A percentile compares a stretch with the other conserved stretches of the same genome.
Evolutionary conservation across 2,888 invertebrate species (phyloP).

Genomic region (Bimastos eiseni): DNA sequence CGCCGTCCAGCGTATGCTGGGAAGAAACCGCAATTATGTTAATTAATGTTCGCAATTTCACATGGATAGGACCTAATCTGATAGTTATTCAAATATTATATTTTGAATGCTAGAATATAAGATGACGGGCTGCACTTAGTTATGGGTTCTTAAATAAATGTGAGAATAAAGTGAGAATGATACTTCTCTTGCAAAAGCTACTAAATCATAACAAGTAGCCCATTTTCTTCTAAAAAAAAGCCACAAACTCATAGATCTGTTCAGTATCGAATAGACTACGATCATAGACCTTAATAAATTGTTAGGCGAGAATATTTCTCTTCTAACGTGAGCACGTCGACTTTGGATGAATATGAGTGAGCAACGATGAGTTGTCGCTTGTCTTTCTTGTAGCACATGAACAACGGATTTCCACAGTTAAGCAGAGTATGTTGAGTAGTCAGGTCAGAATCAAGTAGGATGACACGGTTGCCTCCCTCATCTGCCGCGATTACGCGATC

Average conservation of each 20-base stretch:
- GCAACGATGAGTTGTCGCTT: not conserved
- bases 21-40: too few relatives aligned
- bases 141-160: too few relatives aligned
- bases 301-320: not conserved
- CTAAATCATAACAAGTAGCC: too few relatives aligned
- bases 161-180: not conserved
- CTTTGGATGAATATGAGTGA: not conserved
- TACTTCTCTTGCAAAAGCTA: too few relatives aligned
- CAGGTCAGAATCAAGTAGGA: not conserved
- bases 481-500: not conserved
- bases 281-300: not conserved
- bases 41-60: too few relatives aligned
- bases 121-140: too few relatives aligned
- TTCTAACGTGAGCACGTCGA: not conserved
- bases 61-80: too few relatives aligned
- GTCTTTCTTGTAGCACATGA: constrained; percentile 13
- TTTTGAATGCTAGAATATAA: too few relatives aligned
- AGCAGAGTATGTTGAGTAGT: not conserved
- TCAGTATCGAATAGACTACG: not conserved
- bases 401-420: not conserved
- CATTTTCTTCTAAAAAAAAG: too few relatives aligned
- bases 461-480: not conserved
- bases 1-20: too few relatives aligned
- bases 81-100: too few relatives aligned
- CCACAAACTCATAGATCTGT: not conserved